phyloP scores from a whole-genome alignment of 2,113 vertebrate species.

The Sakesphorus luctuosus region DNA sequence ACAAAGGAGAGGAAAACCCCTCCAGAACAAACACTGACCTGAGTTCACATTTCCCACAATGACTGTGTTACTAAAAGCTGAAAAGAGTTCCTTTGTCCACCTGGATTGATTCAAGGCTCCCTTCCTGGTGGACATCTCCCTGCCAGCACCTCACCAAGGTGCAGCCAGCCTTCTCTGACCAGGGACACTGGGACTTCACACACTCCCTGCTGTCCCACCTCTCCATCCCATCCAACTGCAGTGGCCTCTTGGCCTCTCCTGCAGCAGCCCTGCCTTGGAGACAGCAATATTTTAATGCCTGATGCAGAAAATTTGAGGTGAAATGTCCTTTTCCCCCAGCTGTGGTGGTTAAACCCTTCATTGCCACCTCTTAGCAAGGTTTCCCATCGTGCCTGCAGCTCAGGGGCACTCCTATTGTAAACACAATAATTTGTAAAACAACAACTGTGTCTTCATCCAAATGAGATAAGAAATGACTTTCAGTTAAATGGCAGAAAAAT shows the following conservation, averaged over 20 bases:
- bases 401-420: background rate
- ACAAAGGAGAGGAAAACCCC: background rate
- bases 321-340: background rate
- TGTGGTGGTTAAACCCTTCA: background rate
- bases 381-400: background rate
- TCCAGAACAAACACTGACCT: background rate
- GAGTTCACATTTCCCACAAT: background rate
- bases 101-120: background rate
- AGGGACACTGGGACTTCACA: background rate
- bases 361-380: background rate
- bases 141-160: background rate
- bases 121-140: background rate
- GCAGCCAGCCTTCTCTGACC: background rate
- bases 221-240: accelerated
- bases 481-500: background rate
- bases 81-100: background rate
- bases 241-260: background rate
- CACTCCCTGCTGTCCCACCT: background rate
- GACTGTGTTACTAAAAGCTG: background rate
- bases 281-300: background rate
- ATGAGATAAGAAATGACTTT: background rate
- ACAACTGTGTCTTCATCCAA: background rate
- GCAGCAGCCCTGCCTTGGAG: background rate
- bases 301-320: background rate
- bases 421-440: background rate